phyloP scores from a whole-genome alignment of 2,888 invertebrate species.

The Phlogophora meticulosa region DNA sequence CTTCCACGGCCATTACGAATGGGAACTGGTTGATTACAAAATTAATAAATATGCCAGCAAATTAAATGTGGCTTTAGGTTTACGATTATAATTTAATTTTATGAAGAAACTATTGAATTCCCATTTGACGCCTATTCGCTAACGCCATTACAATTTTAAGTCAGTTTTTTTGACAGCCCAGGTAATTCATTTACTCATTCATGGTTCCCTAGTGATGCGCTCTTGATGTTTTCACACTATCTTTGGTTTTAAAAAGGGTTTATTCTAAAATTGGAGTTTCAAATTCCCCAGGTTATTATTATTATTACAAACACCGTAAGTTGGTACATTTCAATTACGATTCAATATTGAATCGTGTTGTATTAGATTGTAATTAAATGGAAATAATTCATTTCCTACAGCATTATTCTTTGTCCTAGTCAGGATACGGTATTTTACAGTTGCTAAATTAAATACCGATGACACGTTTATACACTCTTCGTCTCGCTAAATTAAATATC shows the following conservation, averaged over 20 bases:
- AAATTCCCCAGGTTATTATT: too few species aligned
- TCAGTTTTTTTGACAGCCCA: slow-evolving; percentile 19
- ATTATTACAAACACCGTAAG: too few species aligned
- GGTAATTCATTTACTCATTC: background rate
- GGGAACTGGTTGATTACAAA: background rate
- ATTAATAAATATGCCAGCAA: background rate
- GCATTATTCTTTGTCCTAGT: too few species aligned
- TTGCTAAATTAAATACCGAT: too few species aligned
- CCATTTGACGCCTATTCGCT: slow-evolving; percentile 2
- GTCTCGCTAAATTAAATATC: too few species aligned
- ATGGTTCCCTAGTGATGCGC: slow-evolving; percentile 13
- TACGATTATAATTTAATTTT: slow-evolving; percentile 6
- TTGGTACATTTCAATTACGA: too few species aligned
- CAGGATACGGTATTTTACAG: too few species aligned
- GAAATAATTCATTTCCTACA: too few species aligned
- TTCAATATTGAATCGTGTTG: too few species aligned
- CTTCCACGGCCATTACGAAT: slow-evolving; percentile 93
- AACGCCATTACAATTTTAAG: slow-evolving; percentile 44
- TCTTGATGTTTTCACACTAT: background rate
- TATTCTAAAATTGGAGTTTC: too few species aligned
- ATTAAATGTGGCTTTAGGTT: background rate
- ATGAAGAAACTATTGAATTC: slow-evolving; percentile 17
- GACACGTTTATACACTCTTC: too few species aligned
- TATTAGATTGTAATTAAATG: too few species aligned
- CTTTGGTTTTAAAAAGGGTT: background rate